phyloP scores from a whole-genome alignment of 1,140 invertebrate genomes.

The Lepidotrigona ventralis region DNA sequence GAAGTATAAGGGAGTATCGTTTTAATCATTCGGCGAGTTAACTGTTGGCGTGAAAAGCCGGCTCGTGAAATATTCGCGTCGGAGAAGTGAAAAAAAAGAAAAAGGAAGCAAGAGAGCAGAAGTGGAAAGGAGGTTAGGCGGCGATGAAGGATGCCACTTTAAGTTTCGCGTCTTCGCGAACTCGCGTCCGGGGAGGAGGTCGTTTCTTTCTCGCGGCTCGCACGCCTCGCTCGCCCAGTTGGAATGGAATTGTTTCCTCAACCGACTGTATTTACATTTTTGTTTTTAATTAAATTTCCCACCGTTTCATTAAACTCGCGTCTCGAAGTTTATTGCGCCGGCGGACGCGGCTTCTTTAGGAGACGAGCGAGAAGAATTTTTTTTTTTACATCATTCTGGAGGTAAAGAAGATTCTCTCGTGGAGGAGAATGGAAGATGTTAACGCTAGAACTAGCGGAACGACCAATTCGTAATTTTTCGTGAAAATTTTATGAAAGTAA shows the following conservation, averaged over 20 bases:
- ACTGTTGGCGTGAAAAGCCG: background rate
- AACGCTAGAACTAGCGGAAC: background rate
- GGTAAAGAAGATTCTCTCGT: background rate
- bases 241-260: background rate
- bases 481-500: too few relatives aligned
- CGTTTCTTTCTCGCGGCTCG: background rate
- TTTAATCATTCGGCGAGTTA: constrained; percentile 7
- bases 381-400: background rate
- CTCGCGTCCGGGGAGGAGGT: too few relatives aligned
- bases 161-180: background rate
- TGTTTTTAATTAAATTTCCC: constrained; percentile 30
- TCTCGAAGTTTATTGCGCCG: background rate
- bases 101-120: background rate
- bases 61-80: background rate
- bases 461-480: too few relatives aligned
- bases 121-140: background rate
- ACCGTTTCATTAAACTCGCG: background rate
- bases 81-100: too few relatives aligned
- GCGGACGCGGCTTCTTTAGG: background rate
- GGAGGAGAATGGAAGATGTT: background rate
- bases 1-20: background rate
- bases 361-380: background rate
- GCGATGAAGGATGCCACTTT: background rate
- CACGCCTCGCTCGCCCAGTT: background rate
- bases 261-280: constrained; percentile 16